Conservation (phyloP, 2,888 invertebrate species). For the Stegophylla sp. region DNA sequence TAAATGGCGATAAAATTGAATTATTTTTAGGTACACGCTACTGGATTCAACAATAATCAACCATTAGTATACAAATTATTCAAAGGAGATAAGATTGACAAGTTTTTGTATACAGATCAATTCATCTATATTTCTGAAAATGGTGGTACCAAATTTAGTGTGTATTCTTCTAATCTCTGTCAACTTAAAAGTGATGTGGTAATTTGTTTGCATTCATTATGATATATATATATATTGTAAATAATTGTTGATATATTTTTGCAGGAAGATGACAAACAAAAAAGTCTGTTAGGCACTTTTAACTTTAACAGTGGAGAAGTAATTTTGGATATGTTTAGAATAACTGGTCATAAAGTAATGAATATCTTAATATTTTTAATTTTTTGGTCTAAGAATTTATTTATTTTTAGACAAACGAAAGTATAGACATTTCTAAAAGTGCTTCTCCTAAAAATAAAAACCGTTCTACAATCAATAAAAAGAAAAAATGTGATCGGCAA, state of each 20-base stretch:
- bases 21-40: slow-evolving; percentile 47
- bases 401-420: slow-evolving; percentile 32
- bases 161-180: slow-evolving; percentile 47
- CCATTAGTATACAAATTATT: slow-evolving; percentile 42
- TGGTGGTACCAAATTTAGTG: slow-evolving; percentile 37
- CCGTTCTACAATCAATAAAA: slow-evolving; percentile 31
- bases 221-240: no score
- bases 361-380: background rate
- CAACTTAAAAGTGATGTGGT: slow-evolving; percentile 50
- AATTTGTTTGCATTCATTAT: background rate
- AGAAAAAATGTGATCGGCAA: slow-evolving; percentile 48
- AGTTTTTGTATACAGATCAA: slow-evolving; percentile 53
- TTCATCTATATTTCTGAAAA: slow-evolving; percentile 46
- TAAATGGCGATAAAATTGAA: background rate
- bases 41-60: slow-evolving; percentile 48
- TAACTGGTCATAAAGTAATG: slow-evolving; percentile 31
- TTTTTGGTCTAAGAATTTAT: background rate
- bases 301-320: slow-evolving; percentile 45
- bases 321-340: slow-evolving; percentile 48
- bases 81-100: slow-evolving; percentile 30
- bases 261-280: slow-evolving; percentile 41
- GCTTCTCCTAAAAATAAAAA: slow-evolving; percentile 50
- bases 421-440: slow-evolving; percentile 19
- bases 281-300: slow-evolving; percentile 42
- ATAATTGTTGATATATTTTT: background rate